Evolutionary conservation across 2,113 vertebrate species (phyloP).

Genomic region (Ovibos moschatus): DNA sequence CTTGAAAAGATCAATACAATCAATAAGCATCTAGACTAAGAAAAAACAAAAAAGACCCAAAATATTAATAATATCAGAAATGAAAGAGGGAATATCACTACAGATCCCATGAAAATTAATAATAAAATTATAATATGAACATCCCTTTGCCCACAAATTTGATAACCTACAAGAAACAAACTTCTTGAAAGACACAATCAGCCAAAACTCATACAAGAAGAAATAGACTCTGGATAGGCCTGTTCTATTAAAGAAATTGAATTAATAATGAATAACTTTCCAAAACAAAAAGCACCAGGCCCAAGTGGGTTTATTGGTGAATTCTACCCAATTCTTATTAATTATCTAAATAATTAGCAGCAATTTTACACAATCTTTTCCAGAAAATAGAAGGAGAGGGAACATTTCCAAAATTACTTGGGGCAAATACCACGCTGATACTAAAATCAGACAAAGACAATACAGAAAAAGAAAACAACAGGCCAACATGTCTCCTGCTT

Average conservation of each 20-base stretch:
- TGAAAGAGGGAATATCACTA: neutral
- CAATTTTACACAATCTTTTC: neutral
- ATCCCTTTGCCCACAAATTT: neutral
- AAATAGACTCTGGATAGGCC: neutral
- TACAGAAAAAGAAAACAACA: neutral
- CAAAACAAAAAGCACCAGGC: neutral
- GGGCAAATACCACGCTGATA: neutral
- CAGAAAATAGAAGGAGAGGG: neutral
- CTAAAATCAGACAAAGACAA: neutral
- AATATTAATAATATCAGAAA: neutral
- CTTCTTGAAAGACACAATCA: neutral
- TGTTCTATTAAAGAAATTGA: neutral
- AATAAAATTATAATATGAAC: neutral
- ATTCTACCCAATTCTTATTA: neutral
- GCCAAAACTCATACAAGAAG: neutral
- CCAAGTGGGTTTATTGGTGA: neutral
- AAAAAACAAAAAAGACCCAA: neutral
- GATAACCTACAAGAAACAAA: neutral
- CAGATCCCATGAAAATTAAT: neutral
- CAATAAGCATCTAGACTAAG: neutral
- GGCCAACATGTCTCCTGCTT: neutral
- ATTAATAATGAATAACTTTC: neutral
- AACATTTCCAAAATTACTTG: neutral
- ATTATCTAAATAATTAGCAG: neutral
- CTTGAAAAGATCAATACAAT: neutral